Base-by-base conservation (phyloP, 2,797 vertebrate species). In the Hozukius guyotensis region DNA sequence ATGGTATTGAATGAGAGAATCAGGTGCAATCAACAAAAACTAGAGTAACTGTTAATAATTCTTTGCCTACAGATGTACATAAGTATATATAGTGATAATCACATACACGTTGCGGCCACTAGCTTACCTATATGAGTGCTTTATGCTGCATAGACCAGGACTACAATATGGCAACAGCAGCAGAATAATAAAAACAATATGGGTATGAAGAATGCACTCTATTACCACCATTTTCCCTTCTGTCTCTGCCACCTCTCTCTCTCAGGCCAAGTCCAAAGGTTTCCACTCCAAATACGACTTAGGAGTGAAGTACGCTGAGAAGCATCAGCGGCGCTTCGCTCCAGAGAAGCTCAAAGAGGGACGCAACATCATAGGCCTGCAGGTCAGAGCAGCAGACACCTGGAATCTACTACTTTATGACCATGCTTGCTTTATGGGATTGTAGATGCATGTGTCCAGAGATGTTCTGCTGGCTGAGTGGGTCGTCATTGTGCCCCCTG, bases 201-300 rank as follows among this genome's bases (percentile, higher is more conserved):
- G 31, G 22, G 38, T 61, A 59, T 68, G 42, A 81, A 71, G 13
- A 62, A 7, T 52, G 29, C 10, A 20, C n/a, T 31, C 16, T 14
- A 73, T 76, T 63, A 63, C 80, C 46, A 32, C 13, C 24, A 14
- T 59, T 88, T 75, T 77, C 70, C 65, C 59, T 52, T 71, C 29
- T 62, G 53, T 36, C 56, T 68, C n/a, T 59, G 13, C 69, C 32
- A 22, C 13, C 25, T 65, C 14, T 79, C 52, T 22, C 63, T 55
- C 36, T 36, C 86, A 99, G 98, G 97, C 98, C 88, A 97, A 98
- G 94, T 97, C 97, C 2, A 98, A 98, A 95, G 98, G 98, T 66
- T 91, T 96, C 86, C 90, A 89, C 70, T 97, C 96, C 62, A 97
- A 97, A 46, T 97, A 96, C 25, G 95, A 96, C 18, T 5, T 98